These are phyloP conservation scores for Brachionus rotundiformis DNA, from an alignment of 1,140 invertebrate genomes.

Conservation along the genomic window DNA sequence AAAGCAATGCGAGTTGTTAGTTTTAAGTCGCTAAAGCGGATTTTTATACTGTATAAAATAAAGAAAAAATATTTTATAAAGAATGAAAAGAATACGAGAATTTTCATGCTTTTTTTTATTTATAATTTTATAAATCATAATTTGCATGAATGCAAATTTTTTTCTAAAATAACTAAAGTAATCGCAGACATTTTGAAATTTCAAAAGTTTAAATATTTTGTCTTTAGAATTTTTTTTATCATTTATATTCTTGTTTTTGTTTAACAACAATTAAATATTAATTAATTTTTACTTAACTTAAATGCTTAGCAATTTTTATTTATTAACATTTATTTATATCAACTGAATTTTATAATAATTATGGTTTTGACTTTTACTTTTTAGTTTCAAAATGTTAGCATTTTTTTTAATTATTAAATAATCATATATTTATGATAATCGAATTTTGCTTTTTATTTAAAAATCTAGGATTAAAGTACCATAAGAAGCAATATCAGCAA, in stretches of 20 bases:
- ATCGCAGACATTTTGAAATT: slow-evolving; percentile 36
- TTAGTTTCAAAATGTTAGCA: too few relatives aligned
- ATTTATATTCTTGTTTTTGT: background rate
- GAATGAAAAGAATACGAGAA: slow-evolving; percentile 31
- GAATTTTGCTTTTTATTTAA: too few relatives aligned
- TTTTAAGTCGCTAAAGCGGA: background rate
- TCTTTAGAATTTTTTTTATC: background rate
- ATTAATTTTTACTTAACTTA: too few relatives aligned
- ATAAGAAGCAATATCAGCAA: too few relatives aligned
- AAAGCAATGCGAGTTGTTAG: background rate
- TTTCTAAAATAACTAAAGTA: background rate
- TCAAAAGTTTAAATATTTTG: background rate
- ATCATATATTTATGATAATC: too few relatives aligned
- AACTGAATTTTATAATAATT: too few relatives aligned
- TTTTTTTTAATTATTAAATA: too few relatives aligned
- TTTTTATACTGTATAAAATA: background rate
- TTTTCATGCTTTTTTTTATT: slow-evolving; percentile 40
- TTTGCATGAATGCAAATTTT: slow-evolving; percentile 41
- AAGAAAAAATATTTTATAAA: background rate
- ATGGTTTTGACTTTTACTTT: too few relatives aligned
- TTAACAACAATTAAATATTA: background rate
- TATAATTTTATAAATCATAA: background rate
- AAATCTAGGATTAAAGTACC: too few relatives aligned
- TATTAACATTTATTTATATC: too few relatives aligned
- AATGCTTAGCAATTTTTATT: too few relatives aligned